Evolutionary conservation across 2,888 invertebrate species (phyloP).

Genomic region (Drosophila fulvimacula): DNA sequence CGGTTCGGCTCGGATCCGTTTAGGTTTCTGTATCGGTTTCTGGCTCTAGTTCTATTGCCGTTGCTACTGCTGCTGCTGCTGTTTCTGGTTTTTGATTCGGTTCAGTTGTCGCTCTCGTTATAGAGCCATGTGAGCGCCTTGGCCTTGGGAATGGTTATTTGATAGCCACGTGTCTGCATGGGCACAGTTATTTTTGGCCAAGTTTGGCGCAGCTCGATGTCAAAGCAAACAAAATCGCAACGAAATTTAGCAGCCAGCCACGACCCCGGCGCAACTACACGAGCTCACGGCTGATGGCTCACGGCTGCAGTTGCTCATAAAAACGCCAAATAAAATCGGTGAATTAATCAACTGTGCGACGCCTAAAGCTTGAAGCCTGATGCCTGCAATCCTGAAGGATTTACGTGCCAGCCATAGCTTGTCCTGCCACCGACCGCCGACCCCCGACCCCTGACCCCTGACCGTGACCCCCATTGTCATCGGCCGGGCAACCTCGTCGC

Average conservation of each 20-base stretch:
- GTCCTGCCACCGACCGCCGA: too few relatives aligned
- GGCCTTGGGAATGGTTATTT: conserved; percentile 21
- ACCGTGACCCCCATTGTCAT: conserved; percentile 36
- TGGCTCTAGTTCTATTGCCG: background rate
- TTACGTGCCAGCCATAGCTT: conserved; percentile 33
- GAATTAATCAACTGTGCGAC: conserved; percentile 68
- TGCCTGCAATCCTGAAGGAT: conserved; percentile 49
- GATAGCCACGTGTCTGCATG: conserved; percentile 39
- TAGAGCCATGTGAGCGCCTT: conserved; percentile 22
- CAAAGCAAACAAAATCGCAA: conserved; percentile 36
- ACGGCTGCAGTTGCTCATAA: conserved; percentile 64
- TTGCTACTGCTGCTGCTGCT: background rate
- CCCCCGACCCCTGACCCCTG: background rate
- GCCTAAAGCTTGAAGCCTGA: conserved; percentile 35
- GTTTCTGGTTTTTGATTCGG: background rate
- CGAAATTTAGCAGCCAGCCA: background rate
- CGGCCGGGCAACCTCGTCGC: conserved; percentile 22
- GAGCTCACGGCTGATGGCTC: background rate
- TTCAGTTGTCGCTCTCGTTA: conserved; percentile 6
- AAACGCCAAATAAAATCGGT: conserved; percentile 70
- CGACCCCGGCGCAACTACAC: background rate
- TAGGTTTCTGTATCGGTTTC: background rate
- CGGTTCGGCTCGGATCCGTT: conserved; percentile 12
- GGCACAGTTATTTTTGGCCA: conserved; percentile 34
- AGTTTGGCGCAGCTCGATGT: conserved; percentile 29